Conservation (phyloP, 2,888 invertebrate species). For the Cryptus armator region DNA sequence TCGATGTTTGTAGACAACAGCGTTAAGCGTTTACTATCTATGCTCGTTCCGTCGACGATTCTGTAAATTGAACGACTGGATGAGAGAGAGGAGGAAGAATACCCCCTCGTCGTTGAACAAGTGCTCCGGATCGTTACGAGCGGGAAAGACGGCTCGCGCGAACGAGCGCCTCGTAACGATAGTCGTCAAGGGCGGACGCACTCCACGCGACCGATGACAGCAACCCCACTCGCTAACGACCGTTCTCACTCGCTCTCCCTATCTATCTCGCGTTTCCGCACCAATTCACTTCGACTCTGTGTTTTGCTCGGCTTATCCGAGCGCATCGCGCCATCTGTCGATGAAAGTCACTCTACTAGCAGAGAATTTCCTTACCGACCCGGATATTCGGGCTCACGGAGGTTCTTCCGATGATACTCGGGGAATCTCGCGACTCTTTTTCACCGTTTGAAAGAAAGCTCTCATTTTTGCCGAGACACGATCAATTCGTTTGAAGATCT, state of each 20-base stretch:
- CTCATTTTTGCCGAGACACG: slow-evolving; percentile 6
- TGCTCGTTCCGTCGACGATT: slow-evolving; percentile 44
- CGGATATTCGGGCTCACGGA: slow-evolving; percentile 1
- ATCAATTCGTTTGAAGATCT: slow-evolving; percentile 3
- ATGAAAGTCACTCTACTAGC: neutral
- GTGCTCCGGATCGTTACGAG: slow-evolving; percentile 46
- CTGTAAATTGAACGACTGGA: slow-evolving; percentile 33
- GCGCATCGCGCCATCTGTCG: slow-evolving; percentile 72
- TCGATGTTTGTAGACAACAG: too few species aligned
- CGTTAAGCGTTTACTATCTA: neutral
- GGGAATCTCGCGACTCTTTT: neutral
- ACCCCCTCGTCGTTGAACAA: slow-evolving; percentile 54
- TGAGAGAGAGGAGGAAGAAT: slow-evolving; percentile 9
- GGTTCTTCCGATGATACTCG: slow-evolving; percentile 46
- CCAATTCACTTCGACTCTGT: slow-evolving; percentile 37
- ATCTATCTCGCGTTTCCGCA: slow-evolving; percentile 48
- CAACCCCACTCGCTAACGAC: slow-evolving; percentile 53
- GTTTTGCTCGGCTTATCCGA: slow-evolving; percentile 49
- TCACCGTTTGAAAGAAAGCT: slow-evolving; percentile 15
- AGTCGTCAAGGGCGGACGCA: slow-evolving; percentile 76
- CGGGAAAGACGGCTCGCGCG: slow-evolving; percentile 51
- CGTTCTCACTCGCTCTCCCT: slow-evolving; percentile 35
- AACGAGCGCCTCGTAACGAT: slow-evolving; percentile 72
- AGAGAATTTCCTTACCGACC: slow-evolving; percentile 55
- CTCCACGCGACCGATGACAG: slow-evolving; percentile 76